Evolutionary conservation across 92 coral and sea anemone species (phyloP), one percentile per base, ranked within the genome.

Genomic region (Nematostella vectensis): DNA sequence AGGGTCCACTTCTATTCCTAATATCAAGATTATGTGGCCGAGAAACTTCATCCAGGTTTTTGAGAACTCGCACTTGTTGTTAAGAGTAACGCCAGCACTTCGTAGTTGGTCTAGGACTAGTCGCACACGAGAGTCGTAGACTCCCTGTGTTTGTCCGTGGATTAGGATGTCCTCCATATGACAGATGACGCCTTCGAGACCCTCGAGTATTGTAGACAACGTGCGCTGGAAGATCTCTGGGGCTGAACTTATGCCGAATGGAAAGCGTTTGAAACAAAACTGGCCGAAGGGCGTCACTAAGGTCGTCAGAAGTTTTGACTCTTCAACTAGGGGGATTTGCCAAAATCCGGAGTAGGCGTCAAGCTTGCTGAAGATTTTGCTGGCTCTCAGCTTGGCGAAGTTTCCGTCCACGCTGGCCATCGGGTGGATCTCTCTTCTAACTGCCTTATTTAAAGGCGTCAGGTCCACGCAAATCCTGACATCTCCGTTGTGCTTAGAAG

Each of bases 31-130:
- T n/a, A 63, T 61, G 49, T 70, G 68, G 0, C 36, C 72, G 4
- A 78, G 70, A 62, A 54, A 71, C 57, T 39, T 72, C 27, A 79
- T 24, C 28, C 39, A 38, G 1, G 44, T 42, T 39, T 63, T 56
- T 3, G 71, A 70, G 24, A 76, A 76, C 18, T 70, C 78, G 9
- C 59, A 71, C 57, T 71, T 78, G 24, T 71, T 54, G 52, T 78
- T 78, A 11, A 73, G 72, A 16, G 76, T 67, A 15, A 79, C 15
- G 16, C 78, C 78, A 24, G 72, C 78, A 21, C 31, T 50, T 44
- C 56, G 59, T 10, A 69, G 44, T 10, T 76, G 61, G 39, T 54
- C 20, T 9, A 76, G 26, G 25, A 50, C 62, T 11, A 59, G 20
- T 27, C 69, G 51, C 1, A 63, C 63, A 4, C 65, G 21, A 29